Evolutionary conservation across 2,113 vertebrate genomes (phyloP).

Genomic region (Mesocricetus auratus): DNA sequence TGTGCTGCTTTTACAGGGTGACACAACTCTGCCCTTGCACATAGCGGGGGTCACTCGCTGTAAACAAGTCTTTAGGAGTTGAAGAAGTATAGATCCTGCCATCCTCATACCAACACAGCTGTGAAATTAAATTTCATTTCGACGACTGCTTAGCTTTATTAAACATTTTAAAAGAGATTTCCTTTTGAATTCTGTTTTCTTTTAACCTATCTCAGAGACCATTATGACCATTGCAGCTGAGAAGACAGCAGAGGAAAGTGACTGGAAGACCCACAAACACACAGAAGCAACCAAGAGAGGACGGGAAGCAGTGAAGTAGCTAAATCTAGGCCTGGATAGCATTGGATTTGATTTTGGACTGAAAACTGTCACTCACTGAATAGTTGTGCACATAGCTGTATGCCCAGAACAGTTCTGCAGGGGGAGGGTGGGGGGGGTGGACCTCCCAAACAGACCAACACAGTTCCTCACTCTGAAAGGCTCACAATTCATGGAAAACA

Average conservation of each 20-base stretch:
- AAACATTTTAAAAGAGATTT: not conserved
- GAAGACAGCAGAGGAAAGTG: slow-evolving; percentile 33
- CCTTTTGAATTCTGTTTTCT: slow-evolving; percentile 30
- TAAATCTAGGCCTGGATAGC: not conserved
- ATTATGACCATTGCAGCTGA: not conserved
- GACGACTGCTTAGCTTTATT: slow-evolving; percentile 23
- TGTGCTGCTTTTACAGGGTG: not conserved
- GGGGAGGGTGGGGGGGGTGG: no score
- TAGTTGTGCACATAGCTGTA: not conserved
- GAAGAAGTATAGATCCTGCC: not conserved
- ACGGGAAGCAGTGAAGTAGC: not conserved
- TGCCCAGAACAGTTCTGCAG: not conserved
- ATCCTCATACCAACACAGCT: not conserved
- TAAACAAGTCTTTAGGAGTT: not conserved
- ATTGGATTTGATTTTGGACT: not conserved
- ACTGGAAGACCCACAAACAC: not conserved
- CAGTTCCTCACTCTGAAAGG: not conserved
- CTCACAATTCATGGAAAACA: not conserved
- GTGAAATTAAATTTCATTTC: slow-evolving; percentile 14
- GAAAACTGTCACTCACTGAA: not conserved
- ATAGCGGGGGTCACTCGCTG: no score
- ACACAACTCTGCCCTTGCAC: not conserved
- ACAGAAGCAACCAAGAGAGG: not conserved
- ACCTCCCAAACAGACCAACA: not conserved
- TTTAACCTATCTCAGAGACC: not conserved